Evolutionary conservation across 35 echinoderm and acorn worm species (phyloP).

Genomic region (Apostichopus parvimensis): DNA sequence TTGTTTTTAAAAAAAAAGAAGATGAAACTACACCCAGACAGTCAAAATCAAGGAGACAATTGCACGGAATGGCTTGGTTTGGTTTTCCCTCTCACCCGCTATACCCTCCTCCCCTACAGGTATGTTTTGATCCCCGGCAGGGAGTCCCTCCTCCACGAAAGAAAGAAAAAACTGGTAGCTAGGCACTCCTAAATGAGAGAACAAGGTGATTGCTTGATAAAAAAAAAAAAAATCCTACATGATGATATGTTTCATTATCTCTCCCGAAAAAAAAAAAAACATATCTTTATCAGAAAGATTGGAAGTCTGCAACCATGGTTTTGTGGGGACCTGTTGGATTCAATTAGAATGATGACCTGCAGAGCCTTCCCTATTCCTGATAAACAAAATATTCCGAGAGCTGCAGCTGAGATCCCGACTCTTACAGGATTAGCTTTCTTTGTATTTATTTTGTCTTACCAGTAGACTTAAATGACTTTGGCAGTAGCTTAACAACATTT

Average conservation of each 20-base stretch:
- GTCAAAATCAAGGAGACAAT: not conserved
- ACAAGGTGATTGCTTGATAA: conserved; percentile 54
- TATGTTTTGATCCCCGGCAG: conserved; percentile 46
- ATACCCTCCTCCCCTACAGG: conserved; percentile 38
- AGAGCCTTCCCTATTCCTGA: conserved; percentile 7
- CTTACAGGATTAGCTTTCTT: not conserved
- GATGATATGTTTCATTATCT: conserved; percentile 39
- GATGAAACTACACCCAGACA: conserved; percentile 39
- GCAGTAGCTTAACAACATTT: not conserved
- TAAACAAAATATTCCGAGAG: not conserved
- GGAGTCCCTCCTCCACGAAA: conserved; percentile 33
- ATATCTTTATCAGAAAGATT: not conserved
- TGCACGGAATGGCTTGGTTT: conserved; percentile 2
- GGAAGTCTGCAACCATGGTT: conserved; percentile 25
- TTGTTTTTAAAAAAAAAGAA: not conserved
- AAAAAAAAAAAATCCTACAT: not conserved
- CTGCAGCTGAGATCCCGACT: not conserved
- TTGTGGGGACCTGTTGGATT: conserved; percentile 39
- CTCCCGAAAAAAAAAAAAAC: not conserved
- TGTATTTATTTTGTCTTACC: not conserved
- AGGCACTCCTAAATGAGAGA: conserved; percentile 35
- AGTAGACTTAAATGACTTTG: not conserved
- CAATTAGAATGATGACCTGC: conserved; percentile 46
- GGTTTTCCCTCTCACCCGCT: conserved; percentile 25
- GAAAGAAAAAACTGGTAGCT: not conserved